These are phyloP conservation scores for Drosophila seguyi DNA, from an alignment of 1,140 invertebrate genomes.

Conservation along the genomic window DNA sequence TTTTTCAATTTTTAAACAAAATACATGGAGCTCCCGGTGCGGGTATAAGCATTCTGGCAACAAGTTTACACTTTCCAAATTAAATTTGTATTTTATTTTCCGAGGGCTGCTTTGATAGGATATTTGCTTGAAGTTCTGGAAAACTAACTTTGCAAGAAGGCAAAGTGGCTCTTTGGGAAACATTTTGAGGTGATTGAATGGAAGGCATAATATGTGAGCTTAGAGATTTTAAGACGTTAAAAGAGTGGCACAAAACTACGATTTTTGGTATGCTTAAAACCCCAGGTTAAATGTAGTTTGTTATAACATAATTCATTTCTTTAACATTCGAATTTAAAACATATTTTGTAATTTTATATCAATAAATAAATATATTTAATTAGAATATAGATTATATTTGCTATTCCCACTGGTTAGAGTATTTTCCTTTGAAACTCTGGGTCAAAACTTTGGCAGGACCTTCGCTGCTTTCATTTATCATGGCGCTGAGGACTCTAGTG, in stretches of 20 bases:
- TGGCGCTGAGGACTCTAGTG: conserved; percentile 26
- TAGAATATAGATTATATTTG: neutral
- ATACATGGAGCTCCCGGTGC: neutral
- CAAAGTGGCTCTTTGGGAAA: conserved; percentile 7
- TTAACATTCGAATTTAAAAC: too few species aligned
- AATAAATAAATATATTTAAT: neutral
- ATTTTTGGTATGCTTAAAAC: too few species aligned
- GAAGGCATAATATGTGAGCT: neutral
- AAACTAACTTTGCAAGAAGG: conserved; percentile 1
- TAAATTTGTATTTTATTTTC: conserved; percentile 18
- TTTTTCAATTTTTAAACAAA: conserved; percentile 75
- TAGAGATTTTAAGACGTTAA: neutral
- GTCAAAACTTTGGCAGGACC: conserved; percentile 29
- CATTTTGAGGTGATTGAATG: conserved; percentile 15
- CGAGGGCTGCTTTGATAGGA: neutral
- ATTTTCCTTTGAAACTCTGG: conserved; percentile 26
- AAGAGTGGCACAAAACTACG: neutral
- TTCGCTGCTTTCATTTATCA: conserved; percentile 58
- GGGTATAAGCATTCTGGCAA: conserved; percentile 24
- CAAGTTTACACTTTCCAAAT: conserved; percentile 16
- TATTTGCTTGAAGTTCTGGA: conserved; percentile 1
- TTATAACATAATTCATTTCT: neutral
- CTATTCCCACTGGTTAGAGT: conserved; percentile 4
- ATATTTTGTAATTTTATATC: neutral
- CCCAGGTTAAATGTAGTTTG: too few species aligned